Evolutionary conservation across 2,113 vertebrate species (phyloP).

Genomic region (Pantherophis guttatus): DNA sequence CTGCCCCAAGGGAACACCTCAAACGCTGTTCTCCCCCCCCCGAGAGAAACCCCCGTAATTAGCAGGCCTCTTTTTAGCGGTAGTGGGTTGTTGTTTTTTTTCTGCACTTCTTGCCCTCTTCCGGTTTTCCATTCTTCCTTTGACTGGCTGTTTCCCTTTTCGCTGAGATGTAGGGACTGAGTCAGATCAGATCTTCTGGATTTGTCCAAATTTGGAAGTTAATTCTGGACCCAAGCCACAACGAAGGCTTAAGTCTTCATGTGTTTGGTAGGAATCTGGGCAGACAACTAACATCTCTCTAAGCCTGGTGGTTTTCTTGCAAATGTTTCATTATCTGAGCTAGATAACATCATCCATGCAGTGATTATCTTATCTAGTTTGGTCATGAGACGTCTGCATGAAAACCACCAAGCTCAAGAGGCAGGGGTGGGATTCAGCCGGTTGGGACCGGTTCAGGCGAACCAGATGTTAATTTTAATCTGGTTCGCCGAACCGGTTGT

Average conservation of each 20-base stretch:
- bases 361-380: background rate
- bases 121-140: background rate
- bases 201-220: background rate
- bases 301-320: background rate
- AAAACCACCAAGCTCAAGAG: background rate
- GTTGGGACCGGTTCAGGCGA: no score
- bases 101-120: background rate
- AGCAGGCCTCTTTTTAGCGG: background rate
- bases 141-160: background rate
- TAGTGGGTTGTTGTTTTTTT: background rate
- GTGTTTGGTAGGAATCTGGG: background rate
- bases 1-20: background rate
- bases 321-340: no score
- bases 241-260: background rate
- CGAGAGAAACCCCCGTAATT: background rate
- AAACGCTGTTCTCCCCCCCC: background rate
- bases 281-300: background rate
- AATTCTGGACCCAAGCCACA: background rate
- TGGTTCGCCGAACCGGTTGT: no score
- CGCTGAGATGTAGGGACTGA: background rate
- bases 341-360: no score
- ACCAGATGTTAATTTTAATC: no score
- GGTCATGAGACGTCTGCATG: background rate
- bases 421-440: no score
- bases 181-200: background rate